These are phyloP conservation scores for Cheirogaleus medius DNA, from an alignment of 2,113 vertebrate species.

Conservation along the genomic window DNA sequence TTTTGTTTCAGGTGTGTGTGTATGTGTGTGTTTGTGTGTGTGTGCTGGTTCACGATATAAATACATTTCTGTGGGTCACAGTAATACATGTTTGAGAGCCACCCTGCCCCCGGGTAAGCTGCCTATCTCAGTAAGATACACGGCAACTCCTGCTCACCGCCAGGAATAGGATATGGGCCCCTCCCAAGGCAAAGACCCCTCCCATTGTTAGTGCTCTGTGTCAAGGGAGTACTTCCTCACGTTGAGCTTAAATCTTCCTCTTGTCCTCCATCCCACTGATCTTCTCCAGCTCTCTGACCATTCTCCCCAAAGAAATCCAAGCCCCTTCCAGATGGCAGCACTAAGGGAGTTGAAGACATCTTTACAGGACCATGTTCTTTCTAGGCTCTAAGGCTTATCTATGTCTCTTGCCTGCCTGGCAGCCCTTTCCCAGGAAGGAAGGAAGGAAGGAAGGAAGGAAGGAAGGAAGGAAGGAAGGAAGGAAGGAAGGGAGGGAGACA, in stretches of 20 bases:
- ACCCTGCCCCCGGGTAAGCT: background rate
- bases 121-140: background rate
- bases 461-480: constrained; percentile 33
- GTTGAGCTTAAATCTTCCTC: background rate
- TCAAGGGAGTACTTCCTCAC: background rate
- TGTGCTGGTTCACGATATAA: background rate
- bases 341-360: background rate
- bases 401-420: background rate
- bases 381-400: background rate
- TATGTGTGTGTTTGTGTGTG: background rate
- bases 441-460: constrained; percentile 11
- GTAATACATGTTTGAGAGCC: constrained; percentile 9
- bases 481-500: too few relatives aligned
- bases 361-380: background rate
- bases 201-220: background rate
- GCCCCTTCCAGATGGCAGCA: too few relatives aligned
- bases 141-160: background rate
- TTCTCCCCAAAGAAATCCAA: background rate
- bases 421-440: background rate
- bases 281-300: background rate
- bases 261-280: background rate
- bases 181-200: background rate
- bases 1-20: background rate
- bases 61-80: background rate
- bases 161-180: background rate